Evolutionary conservation across 2,113 vertebrate species (phyloP).

Genomic region (Microtus montanus): DNA sequence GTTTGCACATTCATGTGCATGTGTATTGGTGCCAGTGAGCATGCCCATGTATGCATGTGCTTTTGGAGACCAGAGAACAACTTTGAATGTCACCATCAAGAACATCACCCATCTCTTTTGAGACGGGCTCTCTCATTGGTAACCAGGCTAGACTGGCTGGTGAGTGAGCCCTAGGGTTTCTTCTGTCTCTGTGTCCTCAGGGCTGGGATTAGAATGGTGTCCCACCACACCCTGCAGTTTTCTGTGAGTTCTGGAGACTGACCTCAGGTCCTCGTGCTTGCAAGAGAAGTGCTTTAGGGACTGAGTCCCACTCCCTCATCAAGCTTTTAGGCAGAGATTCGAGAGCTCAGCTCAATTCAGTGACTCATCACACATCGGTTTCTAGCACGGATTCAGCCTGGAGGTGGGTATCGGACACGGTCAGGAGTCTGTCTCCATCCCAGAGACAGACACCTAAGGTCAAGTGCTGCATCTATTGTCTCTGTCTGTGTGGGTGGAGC

Average conservation of each 20-base stretch:
- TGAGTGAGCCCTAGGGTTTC: not conserved
- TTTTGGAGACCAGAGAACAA: not conserved
- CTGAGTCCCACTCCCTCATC: not conserved
- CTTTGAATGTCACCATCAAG: no score
- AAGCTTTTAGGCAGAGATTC: not conserved
- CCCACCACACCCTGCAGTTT: not conserved
- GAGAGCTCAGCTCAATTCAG: not conserved
- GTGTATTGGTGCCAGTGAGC: not conserved
- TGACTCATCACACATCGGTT: not conserved
- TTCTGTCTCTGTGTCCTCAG: not conserved
- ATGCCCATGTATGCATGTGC: not conserved
- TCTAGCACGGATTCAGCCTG: no score
- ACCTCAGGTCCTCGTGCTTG: not conserved
- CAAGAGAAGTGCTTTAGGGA: not conserved
- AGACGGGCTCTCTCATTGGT: not conserved
- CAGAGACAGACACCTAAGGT: not conserved
- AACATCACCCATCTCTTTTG: not conserved
- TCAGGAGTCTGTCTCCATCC: not conserved
- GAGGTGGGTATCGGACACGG: not conserved
- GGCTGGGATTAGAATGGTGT: not conserved
- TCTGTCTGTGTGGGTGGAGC: fast-evolving
- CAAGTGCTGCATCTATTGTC: not conserved
- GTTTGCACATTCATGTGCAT: no score
- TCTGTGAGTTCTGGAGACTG: not conserved
- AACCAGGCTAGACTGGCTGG: not conserved